Evolutionary conservation across 53 echinoderm and acorn worm species (phyloP).

Genomic region (Holothuria scabra): DNA sequence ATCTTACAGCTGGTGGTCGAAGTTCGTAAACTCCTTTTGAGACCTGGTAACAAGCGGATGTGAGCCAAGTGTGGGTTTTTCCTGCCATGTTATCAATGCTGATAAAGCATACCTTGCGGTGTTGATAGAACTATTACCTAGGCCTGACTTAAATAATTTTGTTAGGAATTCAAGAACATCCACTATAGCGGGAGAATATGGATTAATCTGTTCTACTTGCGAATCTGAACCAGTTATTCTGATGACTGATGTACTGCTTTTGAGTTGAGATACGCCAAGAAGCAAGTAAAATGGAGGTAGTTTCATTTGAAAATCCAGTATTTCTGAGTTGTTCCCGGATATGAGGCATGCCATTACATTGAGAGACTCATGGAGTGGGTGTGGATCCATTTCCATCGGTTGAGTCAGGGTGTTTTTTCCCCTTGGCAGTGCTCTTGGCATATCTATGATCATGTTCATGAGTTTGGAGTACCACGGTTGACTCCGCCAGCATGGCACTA

Average conservation of each 20-base stretch:
- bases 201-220: slow-evolving; percentile 26
- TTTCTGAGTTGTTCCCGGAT: slow-evolving; percentile 28
- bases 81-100: neutral
- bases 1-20: neutral
- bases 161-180: slow-evolving; percentile 54
- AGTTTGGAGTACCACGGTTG: slow-evolving; percentile 24
- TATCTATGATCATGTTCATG: slow-evolving; percentile 19
- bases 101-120: slow-evolving; percentile 26
- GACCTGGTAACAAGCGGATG: neutral
- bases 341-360: too few species aligned
- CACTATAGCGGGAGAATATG: slow-evolving; percentile 24
- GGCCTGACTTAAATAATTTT: slow-evolving; percentile 29
- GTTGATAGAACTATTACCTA: slow-evolving; percentile 47
- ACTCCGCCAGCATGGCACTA: slow-evolving; percentile 36
- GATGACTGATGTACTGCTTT: neutral
- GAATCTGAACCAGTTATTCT: slow-evolving; percentile 28
- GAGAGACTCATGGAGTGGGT: slow-evolving; percentile 28
- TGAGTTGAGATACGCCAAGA: slow-evolving; percentile 54
- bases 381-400: neutral
- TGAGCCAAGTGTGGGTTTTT: neutral
- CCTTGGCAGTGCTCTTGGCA: slow-evolving; percentile 3
- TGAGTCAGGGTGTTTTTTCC: neutral
- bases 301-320: slow-evolving; percentile 9
- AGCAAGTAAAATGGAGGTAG: slow-evolving; percentile 41
- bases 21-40: neutral